Base-by-base conservation (phyloP, 2,797 vertebrate genomes). In the Petrocephalus sullivani region DNA sequence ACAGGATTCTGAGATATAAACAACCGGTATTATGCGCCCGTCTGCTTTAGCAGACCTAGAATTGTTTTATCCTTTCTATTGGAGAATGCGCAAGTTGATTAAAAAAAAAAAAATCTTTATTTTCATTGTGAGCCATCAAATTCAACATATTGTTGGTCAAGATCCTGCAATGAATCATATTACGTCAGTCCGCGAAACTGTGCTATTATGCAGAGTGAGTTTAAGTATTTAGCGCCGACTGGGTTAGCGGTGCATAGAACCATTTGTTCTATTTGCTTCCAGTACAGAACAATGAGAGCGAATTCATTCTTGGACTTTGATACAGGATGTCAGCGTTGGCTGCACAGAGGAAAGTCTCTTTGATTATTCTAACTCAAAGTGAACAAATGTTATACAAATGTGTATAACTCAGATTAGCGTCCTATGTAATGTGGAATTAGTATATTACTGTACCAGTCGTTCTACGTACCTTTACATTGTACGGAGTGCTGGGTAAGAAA, bases 251-350 rank as follows among this genome's bases (percentile, higher is more conserved):
- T 81, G 41, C 16, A 2, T 49, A 81, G 41, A 71, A 71, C 12
- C 33, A 14, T 37, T 71, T 71, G 4, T 16, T 71, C 67, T 37
- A 5, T 71, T 37, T 87, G 54, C 58, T 88, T 83, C 41, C 75
- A 61, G 41, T 57, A 58, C 56, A 57, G 56, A 71, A 83, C 9
- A 83, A 83, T 82, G 23, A 1, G n/a, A 54, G 33, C 1, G 7
- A 81, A 81, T 78, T 41, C 28, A 57, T 87, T 75, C 64, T 71
- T 64, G 86, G 21, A 75, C 64, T 81, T 37, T 87, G 53, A 12
- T 37, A 57, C 67, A 57, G 87, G 53, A 81, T 78, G 71, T 81
- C 53, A 49, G 53, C 7, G 41, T 60, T 54, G 71, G 46, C 16
- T 7, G 67, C 67, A 2, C n/a, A 51, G 49, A 51, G 1, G 10